Percentiles rank a stretch among this genome's conserved stretches.
These are phyloP conservation scores for Sarcophaga subvicina DNA, from an alignment of 2,888 invertebrate genomes.

Conservation along the genomic window DNA sequence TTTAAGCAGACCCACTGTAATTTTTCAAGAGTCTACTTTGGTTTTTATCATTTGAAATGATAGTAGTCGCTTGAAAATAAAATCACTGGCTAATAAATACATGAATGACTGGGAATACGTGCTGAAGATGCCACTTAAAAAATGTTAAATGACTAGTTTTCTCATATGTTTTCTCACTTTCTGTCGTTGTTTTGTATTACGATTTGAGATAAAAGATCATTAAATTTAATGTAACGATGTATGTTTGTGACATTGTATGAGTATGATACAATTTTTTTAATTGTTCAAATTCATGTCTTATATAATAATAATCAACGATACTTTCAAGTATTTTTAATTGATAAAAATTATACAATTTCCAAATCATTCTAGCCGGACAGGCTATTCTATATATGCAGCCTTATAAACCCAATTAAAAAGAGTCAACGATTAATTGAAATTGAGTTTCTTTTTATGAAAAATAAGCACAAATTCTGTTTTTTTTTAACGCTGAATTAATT, in stretches of 20 bases:
- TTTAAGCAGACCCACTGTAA: conserved; percentile 9
- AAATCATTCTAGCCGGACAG: conserved; percentile 11
- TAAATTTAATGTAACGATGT: neutral
- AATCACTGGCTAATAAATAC: conserved; percentile 11
- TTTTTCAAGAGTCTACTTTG: neutral
- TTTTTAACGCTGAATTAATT: too few relatives aligned
- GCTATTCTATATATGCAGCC: too few relatives aligned
- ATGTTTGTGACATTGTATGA: too few relatives aligned
- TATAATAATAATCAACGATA: conserved; percentile 8
- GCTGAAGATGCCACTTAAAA: conserved; percentile 33
- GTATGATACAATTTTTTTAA: conserved; percentile 32
- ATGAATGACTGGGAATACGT: neutral
- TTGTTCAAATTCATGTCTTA: conserved; percentile 48
- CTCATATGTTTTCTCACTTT: conserved; percentile 3
- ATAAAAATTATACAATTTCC: conserved; percentile 25
- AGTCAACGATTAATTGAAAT: neutral
- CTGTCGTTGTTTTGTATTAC: conserved; percentile 11
- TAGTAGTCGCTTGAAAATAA: conserved; percentile 14
- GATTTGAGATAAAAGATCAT: conserved; percentile 5
- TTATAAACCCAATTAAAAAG: too few relatives aligned
- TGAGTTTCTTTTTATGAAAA: too few relatives aligned
- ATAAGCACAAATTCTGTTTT: too few relatives aligned
- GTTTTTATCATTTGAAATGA: conserved; percentile 1
- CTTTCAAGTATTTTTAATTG: conserved; percentile 6
- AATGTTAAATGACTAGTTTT: conserved; percentile 42